These are phyloP conservation scores for Tretioscincus oriximinensis DNA, from an alignment of 2,113 vertebrate species.

Conservation along the genomic window DNA sequence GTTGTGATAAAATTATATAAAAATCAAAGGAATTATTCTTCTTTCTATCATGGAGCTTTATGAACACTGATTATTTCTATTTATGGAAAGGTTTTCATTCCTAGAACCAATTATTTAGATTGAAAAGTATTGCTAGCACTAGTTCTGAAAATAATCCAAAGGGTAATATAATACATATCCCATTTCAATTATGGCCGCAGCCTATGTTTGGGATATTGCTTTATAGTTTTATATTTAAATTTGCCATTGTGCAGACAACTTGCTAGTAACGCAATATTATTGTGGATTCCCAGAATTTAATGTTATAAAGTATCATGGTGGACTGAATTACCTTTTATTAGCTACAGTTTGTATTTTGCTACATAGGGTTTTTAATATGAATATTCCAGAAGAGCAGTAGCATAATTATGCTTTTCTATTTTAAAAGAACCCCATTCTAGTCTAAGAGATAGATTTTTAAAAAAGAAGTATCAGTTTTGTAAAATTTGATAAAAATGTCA, in stretches of 20 bases:
- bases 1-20: constrained; percentile 48
- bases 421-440: constrained; percentile 67
- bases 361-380: constrained; percentile 69
- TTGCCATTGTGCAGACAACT: constrained; percentile 52
- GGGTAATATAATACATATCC: constrained; percentile 41
- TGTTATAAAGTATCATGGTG: constrained; percentile 61
- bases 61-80: constrained; percentile 52
- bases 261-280: constrained; percentile 33
- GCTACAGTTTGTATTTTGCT: constrained; percentile 69
- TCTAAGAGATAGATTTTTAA: constrained; percentile 71
- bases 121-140: constrained; percentile 36
- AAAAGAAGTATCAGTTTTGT: constrained; percentile 68
- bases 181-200: constrained; percentile 37
- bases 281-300: constrained; percentile 58
- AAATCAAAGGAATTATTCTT: constrained; percentile 60
- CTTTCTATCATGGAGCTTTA: constrained; percentile 62
- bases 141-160: constrained; percentile 31
- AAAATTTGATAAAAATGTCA: constrained; percentile 75
- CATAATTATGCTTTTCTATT: constrained; percentile 71
- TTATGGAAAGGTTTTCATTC: constrained; percentile 49
- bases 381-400: constrained; percentile 67
- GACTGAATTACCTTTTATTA: constrained; percentile 66
- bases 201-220: constrained; percentile 45
- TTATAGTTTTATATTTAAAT: constrained; percentile 32
- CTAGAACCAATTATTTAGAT: constrained; percentile 27